Base-by-base conservation (phyloP, 2,888 invertebrate species). In the Melieria crassipennis region DNA sequence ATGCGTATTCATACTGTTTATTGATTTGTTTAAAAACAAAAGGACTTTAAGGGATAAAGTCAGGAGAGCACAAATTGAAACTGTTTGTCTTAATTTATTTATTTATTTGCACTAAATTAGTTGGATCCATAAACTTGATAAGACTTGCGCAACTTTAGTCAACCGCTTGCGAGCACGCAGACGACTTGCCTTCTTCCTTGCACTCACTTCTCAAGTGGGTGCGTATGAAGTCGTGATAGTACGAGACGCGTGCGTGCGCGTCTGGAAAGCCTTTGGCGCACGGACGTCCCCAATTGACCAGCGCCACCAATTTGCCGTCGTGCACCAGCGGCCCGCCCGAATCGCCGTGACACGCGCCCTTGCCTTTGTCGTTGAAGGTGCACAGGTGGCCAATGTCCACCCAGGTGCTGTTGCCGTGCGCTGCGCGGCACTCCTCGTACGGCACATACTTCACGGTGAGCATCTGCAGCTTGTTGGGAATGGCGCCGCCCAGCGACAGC, bases 331-430 rank as follows among this genome's bases (percentile, higher is more conserved):
- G 86, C 1, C 85, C 85, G 4, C 86, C 86, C 30, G 81, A 84
- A 63, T 84, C 85, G 4, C 85, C 85, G 65, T 85, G 83, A 65
- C 84, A 85, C 0, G 82, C 89, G 0, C 91, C 91, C 69, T 90
- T 88, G 0, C 90, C 91, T 4, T 85, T 83, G 65, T 88, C 87
- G 0, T 89, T 90, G 63, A 89, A 85, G 0, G 91, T 90, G 75
- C 91, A 91, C 58, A 91, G 86, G 75, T 91, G 91, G 0, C 89
- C 88, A 16, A 89, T 87, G 77, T 88, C 90, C 1, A 90, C 89
- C 0, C 86, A 86, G 56, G 87, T 86, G 74, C 79, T 82, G 5
- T 85, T 85, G n/a, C 84, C 84, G 69, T 90, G 89, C 0, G 88
- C 88, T 7, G 86, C 87, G 61, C 87, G 87, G 72, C 90, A 91